Conservation (phyloP, 2,888 invertebrate genomes). For the Eudasyphora cyanicolor region DNA sequence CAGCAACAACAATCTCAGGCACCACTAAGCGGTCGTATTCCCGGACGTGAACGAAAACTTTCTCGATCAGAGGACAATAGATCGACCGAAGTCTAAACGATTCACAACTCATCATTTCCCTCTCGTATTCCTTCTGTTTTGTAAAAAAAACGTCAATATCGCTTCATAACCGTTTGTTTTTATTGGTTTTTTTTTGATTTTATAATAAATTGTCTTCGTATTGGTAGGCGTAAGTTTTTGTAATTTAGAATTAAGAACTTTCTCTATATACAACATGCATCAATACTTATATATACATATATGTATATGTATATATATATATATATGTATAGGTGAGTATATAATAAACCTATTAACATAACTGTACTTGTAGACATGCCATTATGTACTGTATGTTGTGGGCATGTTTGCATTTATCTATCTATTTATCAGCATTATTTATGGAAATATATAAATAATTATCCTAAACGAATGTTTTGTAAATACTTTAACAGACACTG, state of each 20-base stretch:
- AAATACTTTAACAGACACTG: conserved; percentile 47
- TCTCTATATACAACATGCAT: conserved; percentile 27
- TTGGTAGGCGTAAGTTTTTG: conserved; percentile 36
- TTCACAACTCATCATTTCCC: conserved; percentile 8
- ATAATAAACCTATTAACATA: conserved; percentile 17
- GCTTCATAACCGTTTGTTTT: conserved; percentile 14
- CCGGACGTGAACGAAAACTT: conserved; percentile 81
- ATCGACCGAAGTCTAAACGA: conserved; percentile 79
- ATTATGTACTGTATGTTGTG: conserved; percentile 14
- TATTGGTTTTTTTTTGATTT: conserved; percentile 34
- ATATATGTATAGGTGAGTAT: conserved; percentile 11
- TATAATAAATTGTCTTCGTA: conserved; percentile 25
- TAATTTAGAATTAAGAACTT: conserved; percentile 44
- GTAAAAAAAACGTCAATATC: conserved; percentile 10
- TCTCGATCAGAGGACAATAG: conserved; percentile 82
- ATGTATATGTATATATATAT: conserved; percentile 37
- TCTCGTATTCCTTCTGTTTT: conserved; percentile 37
- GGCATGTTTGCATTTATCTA: conserved; percentile 32
- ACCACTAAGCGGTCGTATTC: conserved; percentile 74
- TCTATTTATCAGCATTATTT: conserved; percentile 51
- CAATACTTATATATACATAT: conserved; percentile 2
- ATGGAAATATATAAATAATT: conserved; percentile 47
- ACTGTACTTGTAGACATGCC: conserved; percentile 17
- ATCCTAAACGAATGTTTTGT: conserved; percentile 46
- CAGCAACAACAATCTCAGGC: conserved; percentile 79